Evolutionary conservation across 2,888 invertebrate species (phyloP).

Genomic region (Sylvicola cinctus): DNA sequence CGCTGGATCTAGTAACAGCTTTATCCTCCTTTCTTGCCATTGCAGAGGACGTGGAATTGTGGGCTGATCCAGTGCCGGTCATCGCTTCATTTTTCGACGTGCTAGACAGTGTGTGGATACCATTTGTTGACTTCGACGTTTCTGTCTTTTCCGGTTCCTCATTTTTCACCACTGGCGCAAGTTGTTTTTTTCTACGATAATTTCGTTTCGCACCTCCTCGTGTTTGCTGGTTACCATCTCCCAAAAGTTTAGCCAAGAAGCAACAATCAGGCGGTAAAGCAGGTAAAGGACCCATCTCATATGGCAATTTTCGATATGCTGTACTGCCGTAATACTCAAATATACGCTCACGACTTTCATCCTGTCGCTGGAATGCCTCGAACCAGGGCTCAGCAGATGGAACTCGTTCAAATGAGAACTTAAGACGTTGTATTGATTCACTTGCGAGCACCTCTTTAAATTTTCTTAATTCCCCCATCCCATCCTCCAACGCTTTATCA

Average conservation of each 20-base stretch:
- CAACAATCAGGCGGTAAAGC: slow-evolving; percentile 36
- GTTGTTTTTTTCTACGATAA: slow-evolving; percentile 1
- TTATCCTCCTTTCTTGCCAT: slow-evolving; percentile 8
- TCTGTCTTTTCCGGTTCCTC: background rate
- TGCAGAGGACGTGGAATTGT: background rate
- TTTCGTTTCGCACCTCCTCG: slow-evolving; percentile 7
- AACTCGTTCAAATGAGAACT: slow-evolving; percentile 54
- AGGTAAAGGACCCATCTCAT: slow-evolving; percentile 47
- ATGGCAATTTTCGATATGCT: slow-evolving; percentile 35
- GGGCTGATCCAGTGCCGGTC: background rate
- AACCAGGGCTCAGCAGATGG: slow-evolving; percentile 61
- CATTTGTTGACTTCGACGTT: background rate
- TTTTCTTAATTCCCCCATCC: slow-evolving; percentile 18
- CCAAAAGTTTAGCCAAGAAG: slow-evolving; percentile 28
- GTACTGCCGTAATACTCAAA: slow-evolving; percentile 28
- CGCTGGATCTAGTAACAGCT: background rate
- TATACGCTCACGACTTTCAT: slow-evolving; percentile 42
- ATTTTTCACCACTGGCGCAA: background rate
- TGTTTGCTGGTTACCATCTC: slow-evolving; percentile 21
- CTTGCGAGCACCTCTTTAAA: slow-evolving; percentile 1
- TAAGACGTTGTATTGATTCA: slow-evolving; percentile 35
- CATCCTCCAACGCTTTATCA: slow-evolving; percentile 19
- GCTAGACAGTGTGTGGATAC: background rate
- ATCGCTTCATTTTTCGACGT: no score
- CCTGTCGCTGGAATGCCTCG: slow-evolving; percentile 55